phyloP scores from a whole-genome alignment of 2,888 invertebrate genomes.

The Balanococcus diminutus region DNA sequence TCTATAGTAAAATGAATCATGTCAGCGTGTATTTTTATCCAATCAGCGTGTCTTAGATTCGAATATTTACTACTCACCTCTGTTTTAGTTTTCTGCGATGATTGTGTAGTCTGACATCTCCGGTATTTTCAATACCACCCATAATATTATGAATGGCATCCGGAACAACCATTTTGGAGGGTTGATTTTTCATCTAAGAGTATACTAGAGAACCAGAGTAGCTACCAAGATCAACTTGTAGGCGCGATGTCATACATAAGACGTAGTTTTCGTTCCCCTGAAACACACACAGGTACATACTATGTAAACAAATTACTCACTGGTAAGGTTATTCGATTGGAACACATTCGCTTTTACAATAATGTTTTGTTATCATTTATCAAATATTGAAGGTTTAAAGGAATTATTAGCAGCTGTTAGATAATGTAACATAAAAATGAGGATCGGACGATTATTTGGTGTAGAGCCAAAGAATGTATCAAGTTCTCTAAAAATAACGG shows the following conservation, averaged over 20 bases:
- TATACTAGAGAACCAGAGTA: neutral
- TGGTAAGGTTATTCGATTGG: neutral
- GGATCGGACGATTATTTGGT: conserved; percentile 43
- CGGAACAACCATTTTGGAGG: conserved; percentile 79
- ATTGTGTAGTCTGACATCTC: conserved; percentile 86
- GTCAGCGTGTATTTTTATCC: neutral
- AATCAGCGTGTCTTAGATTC: neutral
- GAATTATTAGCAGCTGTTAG: conserved; percentile 10
- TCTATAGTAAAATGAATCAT: conserved; percentile 64
- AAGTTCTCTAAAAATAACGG: conserved; percentile 48
- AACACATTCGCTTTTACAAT: neutral
- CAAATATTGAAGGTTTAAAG: neutral
- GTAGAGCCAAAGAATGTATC: conserved; percentile 51
- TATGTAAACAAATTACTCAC: neutral
- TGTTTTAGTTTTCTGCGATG: conserved; percentile 87
- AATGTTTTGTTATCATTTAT: neutral
- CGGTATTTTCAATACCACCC: conserved; percentile 90
- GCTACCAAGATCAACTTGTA: neutral
- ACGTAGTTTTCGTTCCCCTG: neutral
- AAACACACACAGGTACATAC: neutral
- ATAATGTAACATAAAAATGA: conserved; percentile 48
- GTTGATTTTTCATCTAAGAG: conserved; percentile 56
- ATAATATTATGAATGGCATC: conserved; percentile 82
- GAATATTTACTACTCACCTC: conserved; percentile 71
- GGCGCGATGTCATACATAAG: neutral